Evolutionary conservation across 2,797 vertebrate genomes (phyloP), one percentile per base, ranked within the genome.

Genomic region (Benthosema pterotum): DNA sequence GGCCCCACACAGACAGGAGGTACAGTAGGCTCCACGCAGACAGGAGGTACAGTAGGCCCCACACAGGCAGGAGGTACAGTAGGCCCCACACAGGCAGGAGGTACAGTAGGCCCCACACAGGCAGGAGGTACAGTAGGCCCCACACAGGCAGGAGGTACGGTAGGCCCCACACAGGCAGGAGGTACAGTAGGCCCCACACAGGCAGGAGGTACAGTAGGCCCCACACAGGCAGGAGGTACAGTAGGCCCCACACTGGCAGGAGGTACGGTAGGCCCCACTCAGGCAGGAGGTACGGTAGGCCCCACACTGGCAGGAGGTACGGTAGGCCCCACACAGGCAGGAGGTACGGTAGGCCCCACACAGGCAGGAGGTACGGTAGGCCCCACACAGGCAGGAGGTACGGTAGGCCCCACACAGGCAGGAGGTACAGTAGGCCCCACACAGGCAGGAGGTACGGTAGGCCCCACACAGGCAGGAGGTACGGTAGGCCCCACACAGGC

Each of bases 231-330:
- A n/a, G n/a, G n/a, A n/a, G n/a, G n/a, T n/a, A n/a, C n/a, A n/a
- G n/a, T n/a, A n/a, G n/a, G n/a, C n/a, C n/a, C n/a, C n/a, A n/a
- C 98, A 99, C 84, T 99, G 98, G 98, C 97, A 99, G 84, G 97
- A 99, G 96, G 97, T n/a, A n/a, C n/a, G n/a, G n/a, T 99, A 86
- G 64, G 74, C 59, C 45, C 49, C 48, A 32, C 9, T 4, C 5
- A n/a, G 98, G 98, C 97, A 99, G 84, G 97, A 99, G 96, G 97
- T n/a, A n/a, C n/a, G n/a, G n/a, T 99, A 86, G 64, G 74, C 59
- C 45, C 49, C 48, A 32, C 98, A 99, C 84, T 99, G 98, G 98
- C 97, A 99, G 84, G 97, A 99, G 96, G 97, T n/a, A n/a, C n/a
- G n/a, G n/a, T 99, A 86, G 64, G 74, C 59, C 45, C 49, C 48